These are phyloP conservation scores for Myanophis thanlyinensis DNA, from an alignment of 2,113 vertebrate species.

Conservation along the genomic window DNA sequence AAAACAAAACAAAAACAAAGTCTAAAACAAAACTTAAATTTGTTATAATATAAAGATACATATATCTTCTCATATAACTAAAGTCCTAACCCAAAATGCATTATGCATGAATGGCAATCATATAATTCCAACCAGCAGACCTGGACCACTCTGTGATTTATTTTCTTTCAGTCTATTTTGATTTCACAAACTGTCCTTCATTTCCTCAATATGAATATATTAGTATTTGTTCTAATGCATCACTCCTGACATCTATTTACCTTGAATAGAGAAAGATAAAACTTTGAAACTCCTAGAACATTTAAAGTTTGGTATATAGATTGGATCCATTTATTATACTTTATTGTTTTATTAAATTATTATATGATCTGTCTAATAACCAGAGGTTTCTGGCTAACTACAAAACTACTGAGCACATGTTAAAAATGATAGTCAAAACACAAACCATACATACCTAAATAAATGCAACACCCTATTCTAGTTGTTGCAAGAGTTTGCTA, in stretches of 20 bases:
- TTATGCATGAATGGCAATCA: constrained; percentile 47
- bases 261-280: constrained; percentile 33
- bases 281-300: not conserved
- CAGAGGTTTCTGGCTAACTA: not conserved
- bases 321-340: not conserved
- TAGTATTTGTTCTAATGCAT: constrained; percentile 56
- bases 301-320: not conserved
- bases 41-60: constrained; percentile 2
- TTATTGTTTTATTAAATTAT: not conserved
- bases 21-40: not conserved
- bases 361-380: not conserved
- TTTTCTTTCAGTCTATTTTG: constrained; percentile 50
- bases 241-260: constrained; percentile 58
- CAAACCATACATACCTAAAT: not conserved
- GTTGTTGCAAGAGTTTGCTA: not conserved
- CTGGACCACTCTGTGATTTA: constrained; percentile 55
- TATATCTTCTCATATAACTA: constrained; percentile 37
- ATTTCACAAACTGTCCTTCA: constrained; percentile 59
- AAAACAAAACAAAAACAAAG: not conserved
- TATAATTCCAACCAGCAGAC: constrained; percentile 50
- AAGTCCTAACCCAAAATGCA: constrained; percentile 8
- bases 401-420: not conserved
- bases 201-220: constrained; percentile 43
- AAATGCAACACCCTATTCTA: not conserved
- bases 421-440: not conserved